Percentiles rank a stretch among this genome's conserved stretches.
Conservation (phyloP, 2,797 vertebrate genomes). For the Hoplostethus atlanticus region DNA sequence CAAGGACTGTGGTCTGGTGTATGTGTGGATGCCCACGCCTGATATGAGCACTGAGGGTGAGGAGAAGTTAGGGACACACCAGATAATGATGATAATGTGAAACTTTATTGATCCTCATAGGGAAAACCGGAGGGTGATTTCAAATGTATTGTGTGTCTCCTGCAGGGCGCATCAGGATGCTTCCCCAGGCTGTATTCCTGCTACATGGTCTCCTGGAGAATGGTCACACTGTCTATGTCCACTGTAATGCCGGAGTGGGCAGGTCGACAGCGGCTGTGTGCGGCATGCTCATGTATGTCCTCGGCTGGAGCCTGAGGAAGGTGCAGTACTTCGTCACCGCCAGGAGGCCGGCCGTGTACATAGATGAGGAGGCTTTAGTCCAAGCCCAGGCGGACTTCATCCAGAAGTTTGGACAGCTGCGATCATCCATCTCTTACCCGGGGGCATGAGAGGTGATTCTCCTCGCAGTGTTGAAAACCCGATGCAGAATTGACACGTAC, state of each 20-base stretch:
- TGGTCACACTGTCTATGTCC: slow-evolving; percentile 94
- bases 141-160: slow-evolving; percentile 13
- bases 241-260: slow-evolving; percentile 97
- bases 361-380: slow-evolving; percentile 93
- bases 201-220: slow-evolving; percentile 93
- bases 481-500: neutral
- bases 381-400: slow-evolving; percentile 89
- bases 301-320: slow-evolving; percentile 92
- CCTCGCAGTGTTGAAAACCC: neutral
- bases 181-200: slow-evolving; percentile 95
- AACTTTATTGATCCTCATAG: neutral
- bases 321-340: slow-evolving; percentile 92
- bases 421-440: slow-evolving; percentile 56
- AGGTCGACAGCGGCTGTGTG: slow-evolving; percentile 93
- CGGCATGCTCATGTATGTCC: slow-evolving; percentile 93
- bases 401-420: slow-evolving; percentile 74
- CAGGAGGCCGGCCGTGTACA: slow-evolving; percentile 91
- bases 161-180: slow-evolving; percentile 92
- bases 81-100: neutral
- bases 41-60: slow-evolving; percentile 99
- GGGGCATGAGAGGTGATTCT: slow-evolving; percentile 52
- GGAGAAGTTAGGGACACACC: slow-evolving; percentile 15
- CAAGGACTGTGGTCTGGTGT: slow-evolving; percentile 90
- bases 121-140: too few relatives aligned
- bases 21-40: slow-evolving; percentile 96